Evolutionary conservation across 2,113 vertebrate species (phyloP).

Genomic region (Phodopus roborovskii): DNA sequence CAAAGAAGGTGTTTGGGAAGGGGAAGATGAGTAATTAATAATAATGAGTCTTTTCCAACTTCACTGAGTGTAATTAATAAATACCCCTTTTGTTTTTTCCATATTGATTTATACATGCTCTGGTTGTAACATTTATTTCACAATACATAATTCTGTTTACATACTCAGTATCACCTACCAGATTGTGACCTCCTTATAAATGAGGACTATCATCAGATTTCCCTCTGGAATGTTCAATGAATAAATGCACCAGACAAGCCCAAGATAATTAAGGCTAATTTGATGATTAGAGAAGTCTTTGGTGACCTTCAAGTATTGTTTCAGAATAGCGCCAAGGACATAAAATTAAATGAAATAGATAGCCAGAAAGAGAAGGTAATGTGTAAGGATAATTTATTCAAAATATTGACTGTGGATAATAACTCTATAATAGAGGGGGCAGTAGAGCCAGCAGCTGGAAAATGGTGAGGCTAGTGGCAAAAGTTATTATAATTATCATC

Average conservation of each 20-base stretch:
- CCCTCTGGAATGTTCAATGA: conserved; percentile 57
- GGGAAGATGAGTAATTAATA: background rate
- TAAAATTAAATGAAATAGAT: conserved; percentile 45
- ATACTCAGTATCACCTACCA: background rate
- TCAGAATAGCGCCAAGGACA: background rate
- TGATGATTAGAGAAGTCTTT: conserved; percentile 42
- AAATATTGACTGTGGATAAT: conserved; percentile 60
- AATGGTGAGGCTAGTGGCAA: conserved; percentile 47
- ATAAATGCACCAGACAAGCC: conserved; percentile 7
- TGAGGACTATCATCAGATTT: background rate
- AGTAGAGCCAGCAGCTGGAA: conserved; percentile 28
- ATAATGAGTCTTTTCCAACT: background rate
- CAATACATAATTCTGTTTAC: conserved; percentile 7
- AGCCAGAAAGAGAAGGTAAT: conserved; percentile 36
- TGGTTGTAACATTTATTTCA: background rate
- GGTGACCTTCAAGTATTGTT: conserved; percentile 18
- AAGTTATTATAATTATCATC: conserved; percentile 41
- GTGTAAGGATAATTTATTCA: conserved; percentile 33
- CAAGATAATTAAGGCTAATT: conserved; percentile 46
- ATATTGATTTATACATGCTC: background rate
- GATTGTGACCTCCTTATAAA: conserved; percentile 18
- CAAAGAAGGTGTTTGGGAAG: background rate
- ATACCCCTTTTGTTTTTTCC: conserved; percentile 23
- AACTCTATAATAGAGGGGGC: conserved; percentile 43
- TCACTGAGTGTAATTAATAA: background rate